These are phyloP conservation scores for Resseliella maxima DNA, from an alignment of 2,888 invertebrate genomes.

Conservation along the genomic window DNA sequence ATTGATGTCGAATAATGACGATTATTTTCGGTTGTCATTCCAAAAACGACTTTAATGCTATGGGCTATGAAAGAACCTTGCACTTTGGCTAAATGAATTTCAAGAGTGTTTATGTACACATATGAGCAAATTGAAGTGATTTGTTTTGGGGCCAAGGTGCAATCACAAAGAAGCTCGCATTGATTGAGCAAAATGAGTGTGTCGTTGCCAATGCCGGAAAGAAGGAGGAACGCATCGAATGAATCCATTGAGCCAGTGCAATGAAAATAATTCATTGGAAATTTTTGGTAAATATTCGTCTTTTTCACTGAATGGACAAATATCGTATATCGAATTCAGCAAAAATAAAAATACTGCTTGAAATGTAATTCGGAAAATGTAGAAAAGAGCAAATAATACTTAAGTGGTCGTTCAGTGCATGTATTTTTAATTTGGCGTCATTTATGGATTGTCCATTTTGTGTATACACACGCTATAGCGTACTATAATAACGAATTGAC, in stretches of 20 bases:
- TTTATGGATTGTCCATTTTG: constrained; percentile 19
- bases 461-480: neutral
- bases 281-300: no score
- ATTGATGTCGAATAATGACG: constrained; percentile 20
- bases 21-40: constrained; percentile 31
- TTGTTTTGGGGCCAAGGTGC: neutral
- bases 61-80: no score
- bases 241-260: neutral
- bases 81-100: neutral
- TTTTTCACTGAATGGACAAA: no score
- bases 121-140: constrained; percentile 17
- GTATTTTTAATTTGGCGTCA: constrained; percentile 42
- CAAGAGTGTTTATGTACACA: neutral
- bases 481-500: neutral
- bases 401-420: constrained; percentile 16
- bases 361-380: neutral
- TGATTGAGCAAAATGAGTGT: neutral
- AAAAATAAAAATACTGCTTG: neutral
- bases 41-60: no score
- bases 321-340: no score
- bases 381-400: constrained; percentile 8
- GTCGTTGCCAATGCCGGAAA: neutral
- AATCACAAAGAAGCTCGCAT: neutral
- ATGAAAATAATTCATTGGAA: no score
- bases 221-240: neutral